These are phyloP conservation scores for Lasioglossum marginatum DNA, from an alignment of 2,888 invertebrate species.

Conservation along the genomic window DNA sequence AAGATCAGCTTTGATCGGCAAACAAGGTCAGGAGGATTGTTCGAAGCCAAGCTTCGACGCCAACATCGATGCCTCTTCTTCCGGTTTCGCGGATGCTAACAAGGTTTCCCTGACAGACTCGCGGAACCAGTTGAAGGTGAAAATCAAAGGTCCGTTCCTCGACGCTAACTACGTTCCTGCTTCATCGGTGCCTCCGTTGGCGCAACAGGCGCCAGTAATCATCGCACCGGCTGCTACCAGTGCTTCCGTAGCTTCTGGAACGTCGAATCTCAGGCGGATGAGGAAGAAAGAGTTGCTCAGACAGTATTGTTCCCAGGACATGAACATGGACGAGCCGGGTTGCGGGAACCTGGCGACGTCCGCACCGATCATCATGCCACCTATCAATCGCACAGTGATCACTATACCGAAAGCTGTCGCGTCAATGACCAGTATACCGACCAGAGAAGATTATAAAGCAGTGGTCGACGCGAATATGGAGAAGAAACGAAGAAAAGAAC, in stretches of 20 bases:
- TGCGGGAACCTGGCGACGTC: constrained; percentile 85
- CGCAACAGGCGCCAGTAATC: constrained; percentile 84
- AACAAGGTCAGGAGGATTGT: constrained; percentile 60
- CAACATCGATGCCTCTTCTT: constrained; percentile 82
- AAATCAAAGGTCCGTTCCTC: constrained; percentile 95
- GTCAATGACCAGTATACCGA: constrained; percentile 94
- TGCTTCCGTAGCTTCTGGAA: constrained; percentile 86
- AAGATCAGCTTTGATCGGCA: constrained; percentile 88
- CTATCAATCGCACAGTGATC: constrained; percentile 89
- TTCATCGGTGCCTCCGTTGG: constrained; percentile 86
- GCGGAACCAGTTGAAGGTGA: constrained; percentile 94
- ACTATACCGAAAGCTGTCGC: constrained; percentile 95
- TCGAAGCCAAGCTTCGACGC: constrained; percentile 68
- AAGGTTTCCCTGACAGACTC: constrained; percentile 92
- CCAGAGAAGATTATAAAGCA: constrained; percentile 92
- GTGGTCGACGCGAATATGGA: constrained; percentile 88
- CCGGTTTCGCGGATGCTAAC: constrained; percentile 85
- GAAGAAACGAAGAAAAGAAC: constrained; percentile 89
- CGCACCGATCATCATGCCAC: constrained; percentile 87
- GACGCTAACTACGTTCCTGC: constrained; percentile 89
- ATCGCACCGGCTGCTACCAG: constrained; percentile 84
- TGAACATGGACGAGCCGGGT: constrained; percentile 92
- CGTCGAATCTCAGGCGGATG: constrained; percentile 93
- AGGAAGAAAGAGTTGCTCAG: constrained; percentile 94
- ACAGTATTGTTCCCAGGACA: constrained; percentile 92